Evolutionary conservation across 2,888 invertebrate species (phyloP), one percentile per base, ranked within the genome.

Genomic region (Empis livida): DNA sequence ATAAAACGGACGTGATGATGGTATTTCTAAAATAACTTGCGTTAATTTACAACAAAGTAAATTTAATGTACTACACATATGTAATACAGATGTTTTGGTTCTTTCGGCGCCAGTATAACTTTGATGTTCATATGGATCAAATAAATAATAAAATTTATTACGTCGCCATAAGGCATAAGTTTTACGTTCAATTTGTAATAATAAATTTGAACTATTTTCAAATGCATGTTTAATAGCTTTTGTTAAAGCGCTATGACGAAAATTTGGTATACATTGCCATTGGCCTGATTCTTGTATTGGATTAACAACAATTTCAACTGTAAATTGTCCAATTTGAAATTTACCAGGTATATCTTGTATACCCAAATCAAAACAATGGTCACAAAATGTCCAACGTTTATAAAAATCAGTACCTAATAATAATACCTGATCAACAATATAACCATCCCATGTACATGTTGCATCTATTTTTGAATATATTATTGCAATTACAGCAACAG

Each of bases 81-180:
- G 57, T n/a, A 68, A 45, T 0, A 55, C 54, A n/a, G 63, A 60
- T 11, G 59, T 58, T 14, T 57, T 57, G 4, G 44, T 17, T 27
- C 42, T 48, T 16, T 47, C 46, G 6, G 31, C 45, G 6, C 35
- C 45, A 15, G 47, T 8, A 2, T 35, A 37, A 11, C 50, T 49
- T 11, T 49, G 46, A 51, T 67, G 68, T 0, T 60, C 57, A 54
- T 63, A 68, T 1, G 68, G 66, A 56, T 68, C 66, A 49, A 67
- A 55, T 1, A 68, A 42, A 31, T 67, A 68, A 41, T 60, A 60
- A 17, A 63, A 64, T 0, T 55, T 52, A 0, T 59, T 53, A 43
- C 63, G 63, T 43, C 58, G 61, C 64, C 64, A 65, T n/a, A 68
- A 32, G 5, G 63, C 62, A 45, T 65, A 68, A 48, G 58, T 59